Evolutionary conservation across 2,888 invertebrate species (phyloP), one percentile per base, ranked within the genome.

Genomic region (Machimus rusticus): DNA sequence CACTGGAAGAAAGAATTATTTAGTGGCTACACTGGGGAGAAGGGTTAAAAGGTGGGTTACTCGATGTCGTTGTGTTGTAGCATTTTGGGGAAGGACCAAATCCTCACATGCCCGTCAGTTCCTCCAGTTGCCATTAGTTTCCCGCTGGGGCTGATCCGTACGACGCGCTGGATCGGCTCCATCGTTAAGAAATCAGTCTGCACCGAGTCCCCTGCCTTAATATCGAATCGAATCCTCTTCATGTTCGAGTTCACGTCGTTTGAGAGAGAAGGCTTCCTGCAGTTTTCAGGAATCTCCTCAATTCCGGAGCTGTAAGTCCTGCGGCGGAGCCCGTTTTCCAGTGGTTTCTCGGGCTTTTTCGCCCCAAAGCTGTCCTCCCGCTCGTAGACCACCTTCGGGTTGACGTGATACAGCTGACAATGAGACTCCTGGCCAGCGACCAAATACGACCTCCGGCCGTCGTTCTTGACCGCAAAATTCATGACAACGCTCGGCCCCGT

Each of bases 401-500:
- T 94, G 4, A 97, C 96, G 91, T 94, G 95, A 91, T 98, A 98
- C 90, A 98, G 93, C 91, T 97, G 97, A 91, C 97, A 98, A 91
- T 98, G 96, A 89, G 97, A 97, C 93, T 98, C 98, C 93, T 98
- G 97, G 0, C 99, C 99, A 9, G 98, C 98, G 1, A 97, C 96
- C 84, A 98, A 93, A 92, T 96, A 96, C 16, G 96, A 96, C 90
- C 95, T 95, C 90, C 96, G 96, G 74, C 95, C 95, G 89, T 95
- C 94, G 89, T 94, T 96, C 88, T 94, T 94, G 5, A 96, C 95
- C 0, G 97, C 95, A 91, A 97, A 97, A 91, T 98, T 98, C 98
- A 98, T 98, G 0, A 98, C 97, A 81, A 98, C 97, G 91, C 96
- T 96, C 0, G 95, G 95, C 2, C 97, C 97, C 1, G 98, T 98